Base-by-base conservation (phyloP, 2,888 invertebrate genomes). In the Archaeoteleia sp. region DNA sequence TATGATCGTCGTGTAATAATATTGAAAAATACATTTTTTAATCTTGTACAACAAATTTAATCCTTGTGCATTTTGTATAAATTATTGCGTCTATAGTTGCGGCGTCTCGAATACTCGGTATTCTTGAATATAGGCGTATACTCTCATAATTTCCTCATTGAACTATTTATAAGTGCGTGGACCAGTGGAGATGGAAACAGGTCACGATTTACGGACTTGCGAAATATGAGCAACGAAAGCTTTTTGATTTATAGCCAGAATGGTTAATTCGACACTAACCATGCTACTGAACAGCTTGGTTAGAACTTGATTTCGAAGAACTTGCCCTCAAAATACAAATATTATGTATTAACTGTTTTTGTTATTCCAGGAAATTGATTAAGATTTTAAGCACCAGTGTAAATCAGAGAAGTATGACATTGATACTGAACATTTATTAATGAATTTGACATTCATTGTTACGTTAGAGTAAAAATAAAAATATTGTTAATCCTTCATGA, bases 131-230 rank as follows among this genome's bases (percentile, higher is more conserved):
- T 51, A 53, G 43, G 42, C 15, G 35, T 42, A 32, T 51, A 57
- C 6, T 27, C 60, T 55, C 49, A 42, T 67, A 58, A 66, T 69
- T 61, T 58, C 37, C 49, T 54, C 58, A 71, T 69, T 54, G 69
- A 68, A 68, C 66, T 68, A 71, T 66, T 65, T 60, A 69, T 65
- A 69, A 60, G 39, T 46, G 34, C 6, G 51, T 40, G 27, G 17
- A 54, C 49, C 32, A 55, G 42, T 23, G 27, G 60, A 55, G 35
- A 53, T 13, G 39, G 45, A 63, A 63, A 51, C 48, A 54, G 60
- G 60, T 62, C 51, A 54, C 34, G 45, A 49, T 57, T 53, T 58
- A 53, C 40, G 40, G 53, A 57, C 45, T 46, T 34, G 29, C 46
- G 39, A 46, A 39, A 57, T 55, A 45, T 42, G 51, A 46, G 51